Base-by-base conservation (phyloP, 64 coral and sea anemone genomes). In the Montipora sp. region DNA sequence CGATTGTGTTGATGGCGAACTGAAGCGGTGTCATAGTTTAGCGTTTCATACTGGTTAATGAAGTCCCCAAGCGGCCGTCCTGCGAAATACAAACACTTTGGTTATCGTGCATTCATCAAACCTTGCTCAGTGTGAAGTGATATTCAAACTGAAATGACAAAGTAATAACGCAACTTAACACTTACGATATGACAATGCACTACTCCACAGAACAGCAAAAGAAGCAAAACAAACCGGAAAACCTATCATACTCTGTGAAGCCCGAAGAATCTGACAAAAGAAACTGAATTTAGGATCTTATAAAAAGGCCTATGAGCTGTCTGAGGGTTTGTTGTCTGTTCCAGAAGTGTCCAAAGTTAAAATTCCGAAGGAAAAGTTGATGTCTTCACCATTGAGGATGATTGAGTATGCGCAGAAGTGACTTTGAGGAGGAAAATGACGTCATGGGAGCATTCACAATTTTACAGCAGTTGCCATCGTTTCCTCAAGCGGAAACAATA, bases 31-130 rank as follows among this genome's bases (percentile, higher is more conserved):
- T 93, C 90, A 70, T 96, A 96, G 84, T 83, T 90, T 12, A 96
- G 66, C 7, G 95, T 96, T 47, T 96, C 95, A n/a, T 82, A 94
- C 71, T 91, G 81, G 51, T 90, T 88, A 50, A 96, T 94, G 61
- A 81, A 96, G 5, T 96, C 92, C 75, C 91, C 88, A 59, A 96
- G 79, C 48, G 87, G 88, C 12, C 95, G 91, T 63, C 81, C 90
- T 92, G 19, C 45, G 57, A 83, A 92, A 82, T 2, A 19, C 9
- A 92, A 92, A 87, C 65, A 49, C 18, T 11, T 11, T 70, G 7
- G 46, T 85, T 72, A 72, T 67, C 44, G 8, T 9, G 2, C 2
- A 85, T 47, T 3, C 47, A 8, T 8, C 6, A 72, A 85, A 72
- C 7, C 13, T 66, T 19, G 80, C 44, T 83, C 16, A 67, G 20